phyloP scores from a whole-genome alignment of 2,113 vertebrate genomes.

The Xiphophorus hellerii region DNA sequence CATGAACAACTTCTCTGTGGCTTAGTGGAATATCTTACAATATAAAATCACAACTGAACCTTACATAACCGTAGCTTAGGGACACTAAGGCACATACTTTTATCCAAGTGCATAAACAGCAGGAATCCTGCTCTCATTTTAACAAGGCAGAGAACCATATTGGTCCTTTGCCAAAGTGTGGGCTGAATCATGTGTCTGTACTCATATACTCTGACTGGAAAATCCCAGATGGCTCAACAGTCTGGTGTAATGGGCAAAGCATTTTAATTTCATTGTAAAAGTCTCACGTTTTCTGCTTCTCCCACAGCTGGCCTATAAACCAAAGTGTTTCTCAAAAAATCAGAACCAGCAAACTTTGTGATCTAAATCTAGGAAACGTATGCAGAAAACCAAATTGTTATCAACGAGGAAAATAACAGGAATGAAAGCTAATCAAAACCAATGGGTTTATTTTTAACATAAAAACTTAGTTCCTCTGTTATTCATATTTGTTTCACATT shows the following conservation, averaged over 20 bases:
- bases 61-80: not conserved
- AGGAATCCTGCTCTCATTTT: not conserved
- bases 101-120: not conserved
- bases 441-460: not conserved
- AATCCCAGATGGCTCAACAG: conserved; percentile 5
- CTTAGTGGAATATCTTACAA: accelerated
- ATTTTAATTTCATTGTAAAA: conserved; percentile 20
- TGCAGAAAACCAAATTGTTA: not conserved
- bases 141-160: not conserved
- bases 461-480: not conserved
- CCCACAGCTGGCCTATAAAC: not conserved
- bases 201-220: not conserved
- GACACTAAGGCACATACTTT: not conserved
- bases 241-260: conserved; percentile 18
- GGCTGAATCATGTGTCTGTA: conserved; percentile 18
- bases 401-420: not conserved
- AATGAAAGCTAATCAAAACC: not conserved
- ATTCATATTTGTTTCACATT: not conserved
- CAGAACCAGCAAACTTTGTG: not conserved
- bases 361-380: not conserved
- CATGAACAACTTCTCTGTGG: not conserved
- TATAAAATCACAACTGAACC: not conserved
- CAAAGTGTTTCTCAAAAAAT: not conserved
- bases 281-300: not conserved
- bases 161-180: not conserved